Evolutionary conservation across 2,888 invertebrate species (phyloP).

Genomic region (Plagiodera versicolora): DNA sequence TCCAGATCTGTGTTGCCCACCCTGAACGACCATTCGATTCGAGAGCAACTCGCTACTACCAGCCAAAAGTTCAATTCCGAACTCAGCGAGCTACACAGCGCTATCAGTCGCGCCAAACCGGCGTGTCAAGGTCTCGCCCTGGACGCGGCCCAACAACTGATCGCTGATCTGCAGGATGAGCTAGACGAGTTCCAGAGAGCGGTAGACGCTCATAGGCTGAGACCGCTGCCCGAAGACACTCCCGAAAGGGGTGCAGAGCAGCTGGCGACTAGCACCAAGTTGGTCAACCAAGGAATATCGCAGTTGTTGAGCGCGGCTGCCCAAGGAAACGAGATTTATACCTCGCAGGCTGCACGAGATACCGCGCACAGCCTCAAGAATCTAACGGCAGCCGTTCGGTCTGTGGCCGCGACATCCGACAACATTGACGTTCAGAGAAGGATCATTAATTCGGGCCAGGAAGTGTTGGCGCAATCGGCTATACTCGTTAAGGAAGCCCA

Average conservation of each 20-base stretch:
- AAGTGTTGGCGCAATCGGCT: conserved; percentile 52
- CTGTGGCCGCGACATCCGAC: conserved; percentile 72
- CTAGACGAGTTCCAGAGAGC: conserved; percentile 79
- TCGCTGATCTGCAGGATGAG: conserved; percentile 78
- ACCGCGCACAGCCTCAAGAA: conserved; percentile 77
- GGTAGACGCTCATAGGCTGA: conserved; percentile 69
- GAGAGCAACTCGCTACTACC: conserved; percentile 71
- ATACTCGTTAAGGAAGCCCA: conserved; percentile 65
- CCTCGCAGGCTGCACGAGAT: conserved; percentile 79
- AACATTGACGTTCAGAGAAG: conserved; percentile 60
- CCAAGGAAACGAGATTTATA: conserved; percentile 78
- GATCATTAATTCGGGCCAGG: conserved; percentile 72
- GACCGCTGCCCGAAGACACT: conserved; percentile 75
- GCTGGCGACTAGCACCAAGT: conserved; percentile 67
- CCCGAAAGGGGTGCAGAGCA: conserved; percentile 62
- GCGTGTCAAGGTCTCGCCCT: conserved; percentile 82
- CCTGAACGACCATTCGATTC: conserved; percentile 74
- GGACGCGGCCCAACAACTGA: conserved; percentile 82
- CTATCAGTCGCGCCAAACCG: conserved; percentile 52
- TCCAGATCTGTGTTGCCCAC: conserved; percentile 81
- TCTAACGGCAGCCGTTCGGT: conserved; percentile 67
- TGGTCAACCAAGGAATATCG: conserved; percentile 81
- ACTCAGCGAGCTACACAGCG: conserved; percentile 50
- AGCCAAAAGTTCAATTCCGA: conserved; percentile 69
- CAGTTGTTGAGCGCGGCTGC: conserved; percentile 84